Base-by-base conservation (phyloP, 2,797 vertebrate genomes). In the Thunnus albacares region DNA sequence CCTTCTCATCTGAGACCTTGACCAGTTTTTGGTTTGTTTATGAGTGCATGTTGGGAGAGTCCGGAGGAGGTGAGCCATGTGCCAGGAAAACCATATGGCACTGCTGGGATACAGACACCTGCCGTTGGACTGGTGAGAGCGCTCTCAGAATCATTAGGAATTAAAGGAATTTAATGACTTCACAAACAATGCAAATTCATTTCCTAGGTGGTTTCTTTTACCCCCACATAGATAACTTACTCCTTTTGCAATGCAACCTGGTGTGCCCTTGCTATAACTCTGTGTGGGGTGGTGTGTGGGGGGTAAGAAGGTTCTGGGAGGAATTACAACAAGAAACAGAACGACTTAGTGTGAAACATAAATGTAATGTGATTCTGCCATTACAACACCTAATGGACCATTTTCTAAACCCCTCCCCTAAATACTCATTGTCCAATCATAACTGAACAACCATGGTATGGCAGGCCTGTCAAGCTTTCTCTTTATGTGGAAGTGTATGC, bases 1-100 rank as follows among this genome's bases (percentile, higher is more conserved):
- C 80, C 73, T 68, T 80, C 71, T 92, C 94, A 90, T 89, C 75
- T 33, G 92, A 94, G 92, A 93, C 91, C 90, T 90, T 93, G 93
- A 95, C 93, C 93, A 90, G 83, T 88, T 93, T 91, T 89, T 82
- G 75, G 83, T 92, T 93, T 93, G 90, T 95, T 94, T 94, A 90
- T 90, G 87, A 90, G 80, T 33, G 77, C 84, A 69, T 92, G 94
- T 93, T 93, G 90, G 85, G 94, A 89, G 88, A 87, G 91, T 93
- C 91, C 80, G 35, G 89, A 83, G 92, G 89, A 90, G 89, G 83
- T 64, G 33, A 86, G 86, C 62, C 67, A 69, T 53, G 77, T 83
- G 93, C 95, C 96, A 95, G 92, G 85, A 92, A 91, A 90, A 95
- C 83, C 95, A 96, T 94, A 96, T 92, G 94, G 95, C 77, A 85